Percentiles rank a stretch among this genome's conserved stretches.
Evolutionary conservation across 2,113 vertebrate species (phyloP).

Genomic region (Burhinus bistriatus): DNA sequence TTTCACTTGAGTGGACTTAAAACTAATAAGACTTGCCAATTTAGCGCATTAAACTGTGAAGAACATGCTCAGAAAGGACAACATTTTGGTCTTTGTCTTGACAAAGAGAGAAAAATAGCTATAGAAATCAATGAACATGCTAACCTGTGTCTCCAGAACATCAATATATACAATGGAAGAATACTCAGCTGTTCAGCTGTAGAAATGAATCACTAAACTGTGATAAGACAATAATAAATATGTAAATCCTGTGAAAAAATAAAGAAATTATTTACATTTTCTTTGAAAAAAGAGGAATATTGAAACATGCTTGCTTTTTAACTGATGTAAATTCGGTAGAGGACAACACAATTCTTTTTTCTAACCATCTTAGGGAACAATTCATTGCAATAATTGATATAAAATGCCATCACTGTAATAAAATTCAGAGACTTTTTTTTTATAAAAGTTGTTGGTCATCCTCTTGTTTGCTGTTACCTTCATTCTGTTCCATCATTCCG

Average conservation of each 20-base stretch:
- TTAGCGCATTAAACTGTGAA: conserved; percentile 83
- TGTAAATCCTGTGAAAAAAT: conserved; percentile 93
- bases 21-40: conserved; percentile 79
- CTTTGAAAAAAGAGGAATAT: conserved; percentile 82
- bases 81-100: conserved; percentile 75
- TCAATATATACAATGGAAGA: conserved; percentile 73
- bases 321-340: conserved; percentile 95
- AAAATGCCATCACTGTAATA: conserved; percentile 94
- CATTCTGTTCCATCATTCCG: conserved; percentile 74
- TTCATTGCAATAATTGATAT: conserved; percentile 99
- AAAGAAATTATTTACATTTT: conserved; percentile 84
- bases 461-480: conserved; percentile 78
- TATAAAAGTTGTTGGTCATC: conserved; percentile 80
- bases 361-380: conserved; percentile 96
- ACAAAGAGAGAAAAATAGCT: conserved; percentile 70
- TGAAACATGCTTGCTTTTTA: conserved; percentile 97
- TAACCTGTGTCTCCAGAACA: conserved; percentile 80
- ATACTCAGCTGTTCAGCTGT: conserved; percentile 78
- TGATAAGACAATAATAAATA: conserved; percentile 85
- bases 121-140: conserved; percentile 77
- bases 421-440: conserved; percentile 81
- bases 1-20: conserved; percentile 77
- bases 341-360: conserved; percentile 94
- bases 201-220: conserved; percentile 85
- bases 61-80: conserved; percentile 79